Evolutionary conservation across 2,113 vertebrate species (phyloP), one percentile per base, ranked within the genome.

Genomic region (Takifugu bimaculatus): DNA sequence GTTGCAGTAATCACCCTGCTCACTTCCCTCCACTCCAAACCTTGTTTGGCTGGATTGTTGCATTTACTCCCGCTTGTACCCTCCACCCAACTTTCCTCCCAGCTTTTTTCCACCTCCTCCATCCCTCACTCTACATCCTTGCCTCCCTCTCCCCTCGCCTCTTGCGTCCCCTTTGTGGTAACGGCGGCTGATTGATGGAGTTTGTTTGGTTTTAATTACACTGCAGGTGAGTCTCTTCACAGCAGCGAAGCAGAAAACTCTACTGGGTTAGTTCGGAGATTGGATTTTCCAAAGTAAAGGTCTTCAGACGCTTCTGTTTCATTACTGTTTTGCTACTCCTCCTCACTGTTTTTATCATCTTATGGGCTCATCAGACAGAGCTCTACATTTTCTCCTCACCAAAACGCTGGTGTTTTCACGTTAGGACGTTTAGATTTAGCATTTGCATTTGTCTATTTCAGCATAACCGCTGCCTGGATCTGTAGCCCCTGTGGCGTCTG

Each of bases 131-230:
- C 78, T 25, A 72, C 54, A 51, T 32, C 49, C 26, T 50, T 27
- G 28, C 45, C 4, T 25, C 4, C 20, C 60, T 54, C 63, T 28
- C 12, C 11, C 13, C 35, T 68, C 29, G 32, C 20, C 65, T 54
- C 52, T 32, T 44, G 49, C 63, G 65, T 57, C 60, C 65, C 43
- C 52, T 83, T 68, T 3, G 48, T 55, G 57, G 78, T 85, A 84
- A 83, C 83, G 81, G 71, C 81, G 77, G 77, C 82, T 87, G 87
- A 90, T 88, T 86, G 86, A 88, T 88, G 85, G 83, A 85, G 83
- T 88, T 88, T 87, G 82, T 87, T 89, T 88, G 76, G 75, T 81
- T 88, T 88, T 90, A 90, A 89, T 88, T 88, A 88, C 83, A 87
- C 77, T 86, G 86, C 85, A 85, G 82, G 87, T 89, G 85, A 87